These are phyloP conservation scores for Cyanocitta stelleri DNA, from an alignment of 2,113 vertebrate species.

Conservation along the genomic window DNA sequence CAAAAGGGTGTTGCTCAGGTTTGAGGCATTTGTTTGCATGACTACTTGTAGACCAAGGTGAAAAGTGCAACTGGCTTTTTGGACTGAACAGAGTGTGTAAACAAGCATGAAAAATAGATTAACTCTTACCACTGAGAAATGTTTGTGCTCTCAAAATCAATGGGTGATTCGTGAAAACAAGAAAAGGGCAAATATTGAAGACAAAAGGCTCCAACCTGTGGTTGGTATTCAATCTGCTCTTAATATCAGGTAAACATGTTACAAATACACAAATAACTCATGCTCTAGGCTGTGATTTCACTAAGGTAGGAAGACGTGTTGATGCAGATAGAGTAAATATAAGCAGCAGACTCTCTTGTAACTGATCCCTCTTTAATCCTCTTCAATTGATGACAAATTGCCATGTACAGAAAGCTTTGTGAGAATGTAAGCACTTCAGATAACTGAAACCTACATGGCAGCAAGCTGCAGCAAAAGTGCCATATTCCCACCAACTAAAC, in stretches of 20 bases:
- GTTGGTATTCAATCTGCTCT: constrained; percentile 38
- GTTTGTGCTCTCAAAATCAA: constrained; percentile 64
- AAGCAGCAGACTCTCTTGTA: constrained; percentile 49
- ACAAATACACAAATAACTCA: constrained; percentile 53
- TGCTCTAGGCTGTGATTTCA: constrained; percentile 25
- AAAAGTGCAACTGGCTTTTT: constrained; percentile 75
- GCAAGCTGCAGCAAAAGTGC: neutral
- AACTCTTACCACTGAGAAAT: constrained; percentile 44
- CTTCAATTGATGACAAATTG: constrained; percentile 49
- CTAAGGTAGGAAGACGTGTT: constrained; percentile 44
- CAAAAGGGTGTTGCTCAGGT: constrained; percentile 34
- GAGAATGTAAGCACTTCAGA: neutral
- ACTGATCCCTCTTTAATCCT: constrained; percentile 44
- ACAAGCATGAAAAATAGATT: constrained; percentile 72
- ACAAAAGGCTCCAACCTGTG: constrained; percentile 54
- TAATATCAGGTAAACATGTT: constrained; percentile 66
- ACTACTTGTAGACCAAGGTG: constrained; percentile 72
- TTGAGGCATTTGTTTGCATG: constrained; percentile 63
- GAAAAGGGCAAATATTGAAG: constrained; percentile 69
- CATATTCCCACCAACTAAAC: neutral
- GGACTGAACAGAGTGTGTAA: constrained; percentile 65
- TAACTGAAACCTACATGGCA: constrained; percentile 2
- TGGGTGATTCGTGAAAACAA: constrained; percentile 67
- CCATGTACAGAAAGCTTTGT: constrained; percentile 28
- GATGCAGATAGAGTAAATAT: constrained; percentile 48